Evolutionary conservation across 1,140 invertebrate genomes (phyloP).

Genomic region (Armadillidium nasatum): DNA sequence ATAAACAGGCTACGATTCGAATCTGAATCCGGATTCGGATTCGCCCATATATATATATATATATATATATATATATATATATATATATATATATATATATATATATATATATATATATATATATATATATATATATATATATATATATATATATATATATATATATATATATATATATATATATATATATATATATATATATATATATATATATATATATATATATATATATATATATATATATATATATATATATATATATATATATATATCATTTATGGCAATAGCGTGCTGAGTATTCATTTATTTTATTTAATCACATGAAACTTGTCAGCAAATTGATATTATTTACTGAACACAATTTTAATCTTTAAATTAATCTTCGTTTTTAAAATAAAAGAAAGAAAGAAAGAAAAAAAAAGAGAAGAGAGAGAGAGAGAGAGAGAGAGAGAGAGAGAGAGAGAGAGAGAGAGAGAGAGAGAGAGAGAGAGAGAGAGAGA

Average conservation of each 20-base stretch:
- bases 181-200: constrained; percentile 11
- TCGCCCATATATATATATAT: constrained; percentile 17
- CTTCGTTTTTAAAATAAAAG: too few relatives aligned
- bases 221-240: neutral
- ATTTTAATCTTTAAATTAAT: too few relatives aligned
- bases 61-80: neutral
- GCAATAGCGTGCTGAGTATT: too few relatives aligned
- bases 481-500: constrained; percentile 19
- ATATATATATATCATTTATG: neutral
- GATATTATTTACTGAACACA: too few relatives aligned
- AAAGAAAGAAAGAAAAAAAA: too few relatives aligned
- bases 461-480: constrained; percentile 16
- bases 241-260: neutral
- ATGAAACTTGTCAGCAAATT: too few relatives aligned
- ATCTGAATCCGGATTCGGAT: too few relatives aligned
- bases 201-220: constrained; percentile 6
- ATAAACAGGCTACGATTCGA: too few relatives aligned
- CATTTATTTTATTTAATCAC: too few relatives aligned
- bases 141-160: neutral
- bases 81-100: neutral
- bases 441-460: constrained; percentile 11
- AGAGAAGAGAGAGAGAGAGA: neutral
- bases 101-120: neutral
- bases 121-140: neutral
- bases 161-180: constrained; percentile 1